phyloP scores from a whole-genome alignment of 2,113 vertebrate genomes.

The Sigmodon hispidus region DNA sequence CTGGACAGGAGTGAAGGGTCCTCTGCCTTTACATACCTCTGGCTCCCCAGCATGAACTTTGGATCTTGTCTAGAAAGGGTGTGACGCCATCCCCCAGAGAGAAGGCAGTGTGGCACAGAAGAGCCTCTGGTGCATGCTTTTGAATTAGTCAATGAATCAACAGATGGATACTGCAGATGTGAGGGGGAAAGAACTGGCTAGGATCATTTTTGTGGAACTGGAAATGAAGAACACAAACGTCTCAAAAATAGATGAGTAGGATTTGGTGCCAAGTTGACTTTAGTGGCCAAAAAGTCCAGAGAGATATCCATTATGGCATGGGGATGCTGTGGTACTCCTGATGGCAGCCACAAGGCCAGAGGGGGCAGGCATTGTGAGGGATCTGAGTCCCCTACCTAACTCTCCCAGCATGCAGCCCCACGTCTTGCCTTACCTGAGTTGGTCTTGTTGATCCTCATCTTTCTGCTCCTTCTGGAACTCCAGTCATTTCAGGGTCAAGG shows the following conservation, averaged over 20 bases:
- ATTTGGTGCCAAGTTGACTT: neutral
- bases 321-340: too few species aligned
- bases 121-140: neutral
- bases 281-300: neutral
- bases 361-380: too few species aligned
- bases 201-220: neutral
- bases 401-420: neutral
- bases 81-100: neutral
- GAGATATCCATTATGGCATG: neutral
- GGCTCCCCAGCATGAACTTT: neutral
- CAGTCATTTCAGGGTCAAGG: constrained; percentile 68
- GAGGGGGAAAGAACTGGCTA: neutral
- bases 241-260: constrained; percentile 13
- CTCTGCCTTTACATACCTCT: neutral
- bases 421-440: constrained; percentile 66
- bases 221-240: constrained; percentile 9
- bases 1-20: neutral
- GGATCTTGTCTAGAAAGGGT: neutral
- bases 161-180: neutral
- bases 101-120: neutral
- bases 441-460: constrained; percentile 46
- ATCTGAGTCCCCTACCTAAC: neutral
- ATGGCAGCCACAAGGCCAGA: neutral
- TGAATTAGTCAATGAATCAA: neutral
- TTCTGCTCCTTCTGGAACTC: constrained; percentile 71